Conservation (phyloP, 2,888 invertebrate species). For the Reticulitermes lucifugus region DNA sequence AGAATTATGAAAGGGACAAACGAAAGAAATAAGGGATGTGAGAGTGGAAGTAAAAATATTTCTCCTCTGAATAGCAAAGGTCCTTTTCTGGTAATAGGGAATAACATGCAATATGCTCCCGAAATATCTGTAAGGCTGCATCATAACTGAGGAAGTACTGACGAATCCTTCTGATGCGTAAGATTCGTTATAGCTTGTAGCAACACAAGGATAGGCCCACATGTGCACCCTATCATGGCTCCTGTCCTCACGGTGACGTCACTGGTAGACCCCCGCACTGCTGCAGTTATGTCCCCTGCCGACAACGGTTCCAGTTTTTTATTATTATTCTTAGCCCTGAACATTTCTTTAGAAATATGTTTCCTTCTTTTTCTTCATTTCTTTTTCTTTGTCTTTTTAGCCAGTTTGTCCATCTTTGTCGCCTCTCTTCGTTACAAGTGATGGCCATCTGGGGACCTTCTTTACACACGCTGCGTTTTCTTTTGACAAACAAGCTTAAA, state of each 20-base stretch:
- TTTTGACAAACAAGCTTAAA: constrained; percentile 25
- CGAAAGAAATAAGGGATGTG: too few species aligned
- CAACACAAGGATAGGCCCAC: constrained; percentile 12
- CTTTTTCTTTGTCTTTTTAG: constrained; percentile 1
- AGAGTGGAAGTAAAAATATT: too few species aligned
- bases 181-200: background rate
- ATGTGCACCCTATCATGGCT: constrained; percentile 32
- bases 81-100: too few species aligned
- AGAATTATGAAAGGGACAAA: too few species aligned
- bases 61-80: too few species aligned
- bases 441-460: constrained; percentile 30
- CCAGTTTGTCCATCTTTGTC: constrained; percentile 34
- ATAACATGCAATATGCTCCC: too few species aligned
- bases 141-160: background rate
- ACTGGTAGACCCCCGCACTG: constrained; percentile 31
- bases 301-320: background rate
- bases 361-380: background rate
- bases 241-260: constrained; percentile 29
- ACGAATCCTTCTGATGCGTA: background rate
- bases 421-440: constrained; percentile 23
- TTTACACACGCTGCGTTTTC: constrained; percentile 5
- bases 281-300: constrained; percentile 23
- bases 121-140: too few species aligned
- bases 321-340: background rate
- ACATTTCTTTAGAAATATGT: constrained; percentile 25